Percentiles rank a stretch among this genome's conserved stretches.
These are phyloP conservation scores for Cyanoliseus patagonus DNA, from an alignment of 2,113 vertebrate genomes.

Conservation along the genomic window DNA sequence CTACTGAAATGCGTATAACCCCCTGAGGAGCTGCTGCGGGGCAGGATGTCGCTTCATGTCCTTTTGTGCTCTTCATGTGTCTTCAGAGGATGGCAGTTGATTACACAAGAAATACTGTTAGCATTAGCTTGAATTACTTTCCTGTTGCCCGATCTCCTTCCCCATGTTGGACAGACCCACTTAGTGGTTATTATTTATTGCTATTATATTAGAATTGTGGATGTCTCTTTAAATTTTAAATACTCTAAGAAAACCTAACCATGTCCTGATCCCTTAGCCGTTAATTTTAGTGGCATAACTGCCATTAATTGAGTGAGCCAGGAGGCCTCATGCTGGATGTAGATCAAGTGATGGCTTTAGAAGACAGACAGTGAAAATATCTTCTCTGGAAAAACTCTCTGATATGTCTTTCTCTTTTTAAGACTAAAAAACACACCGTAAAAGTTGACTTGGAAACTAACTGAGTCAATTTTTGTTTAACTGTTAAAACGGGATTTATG, in stretches of 20 bases:
- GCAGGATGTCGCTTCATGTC: neutral
- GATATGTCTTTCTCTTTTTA: neutral
- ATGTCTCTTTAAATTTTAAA: conserved; percentile 36
- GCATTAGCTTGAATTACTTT: neutral
- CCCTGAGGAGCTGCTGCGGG: neutral
- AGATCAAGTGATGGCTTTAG: neutral
- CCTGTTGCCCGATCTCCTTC: neutral
- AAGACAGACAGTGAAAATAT: neutral
- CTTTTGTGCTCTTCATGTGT: neutral
- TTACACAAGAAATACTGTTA: neutral
- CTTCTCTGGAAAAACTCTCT: neutral
- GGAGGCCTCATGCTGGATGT: neutral
- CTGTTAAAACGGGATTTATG: neutral
- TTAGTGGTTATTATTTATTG: conserved; percentile 23
- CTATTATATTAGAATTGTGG: neutral
- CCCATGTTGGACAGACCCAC: neutral
- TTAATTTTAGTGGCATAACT: conserved; percentile 15
- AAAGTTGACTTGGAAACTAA: neutral
- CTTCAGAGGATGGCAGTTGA: neutral
- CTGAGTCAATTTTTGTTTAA: neutral
- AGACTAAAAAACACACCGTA: neutral
- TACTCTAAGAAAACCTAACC: neutral
- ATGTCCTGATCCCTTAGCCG: neutral
- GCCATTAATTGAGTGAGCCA: neutral
- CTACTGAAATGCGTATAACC: neutral